A percentile compares a stretch with the other conserved stretches of the same genome.
Evolutionary conservation across 2,888 invertebrate species (phyloP).

Genomic region (Ariolimax columbianus): DNA sequence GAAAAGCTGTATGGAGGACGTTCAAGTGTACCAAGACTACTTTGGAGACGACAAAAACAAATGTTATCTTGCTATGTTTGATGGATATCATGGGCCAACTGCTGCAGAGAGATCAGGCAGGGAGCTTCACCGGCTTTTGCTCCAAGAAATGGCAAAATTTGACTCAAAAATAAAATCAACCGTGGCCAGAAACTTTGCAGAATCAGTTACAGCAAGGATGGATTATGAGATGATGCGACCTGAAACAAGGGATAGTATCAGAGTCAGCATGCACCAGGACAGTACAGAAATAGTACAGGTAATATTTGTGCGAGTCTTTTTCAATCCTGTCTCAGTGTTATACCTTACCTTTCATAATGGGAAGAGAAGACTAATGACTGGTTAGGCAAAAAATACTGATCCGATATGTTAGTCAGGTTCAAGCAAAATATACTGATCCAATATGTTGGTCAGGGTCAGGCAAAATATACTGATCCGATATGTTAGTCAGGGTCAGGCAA

Average conservation of each 20-base stretch:
- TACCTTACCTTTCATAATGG: too few relatives aligned
- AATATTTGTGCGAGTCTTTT: neutral
- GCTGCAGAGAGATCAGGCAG: conserved; percentile 74
- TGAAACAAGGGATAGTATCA: conserved; percentile 62
- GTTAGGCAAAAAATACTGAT: too few relatives aligned
- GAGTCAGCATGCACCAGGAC: conserved; percentile 64
- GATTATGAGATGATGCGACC: conserved; percentile 66
- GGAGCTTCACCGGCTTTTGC: conserved; percentile 73
- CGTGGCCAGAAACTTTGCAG: conserved; percentile 64
- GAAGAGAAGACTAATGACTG: too few relatives aligned
- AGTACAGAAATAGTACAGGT: conserved; percentile 66
- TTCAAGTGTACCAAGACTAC: conserved; percentile 73
- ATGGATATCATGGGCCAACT: conserved; percentile 75
- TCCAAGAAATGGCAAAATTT: conserved; percentile 75
- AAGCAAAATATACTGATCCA: too few relatives aligned
- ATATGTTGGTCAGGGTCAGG: too few relatives aligned
- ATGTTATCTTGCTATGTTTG: conserved; percentile 74
- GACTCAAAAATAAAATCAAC: conserved; percentile 71
- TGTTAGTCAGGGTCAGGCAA: too few relatives aligned
- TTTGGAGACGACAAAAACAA: conserved; percentile 75
- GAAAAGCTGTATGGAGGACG: conserved; percentile 77
- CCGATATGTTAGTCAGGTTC: too few relatives aligned
- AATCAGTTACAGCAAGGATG: conserved; percentile 58
- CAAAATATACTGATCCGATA: too few relatives aligned
- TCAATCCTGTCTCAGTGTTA: too few relatives aligned